Base-by-base conservation (phyloP, 2,888 invertebrate species). In the Epistrophe grossulariae region DNA sequence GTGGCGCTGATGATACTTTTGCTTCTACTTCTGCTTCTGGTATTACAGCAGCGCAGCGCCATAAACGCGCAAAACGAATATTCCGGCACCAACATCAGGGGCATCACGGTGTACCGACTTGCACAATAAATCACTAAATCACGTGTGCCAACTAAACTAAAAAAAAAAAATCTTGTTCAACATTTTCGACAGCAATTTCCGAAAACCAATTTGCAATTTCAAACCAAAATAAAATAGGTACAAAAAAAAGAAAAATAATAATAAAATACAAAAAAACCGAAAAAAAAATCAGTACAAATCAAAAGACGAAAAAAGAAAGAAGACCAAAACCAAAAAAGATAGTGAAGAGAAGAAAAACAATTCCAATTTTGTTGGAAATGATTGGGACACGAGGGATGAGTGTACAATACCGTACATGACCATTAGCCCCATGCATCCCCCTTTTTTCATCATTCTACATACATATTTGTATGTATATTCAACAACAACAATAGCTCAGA, bases 121-220 rank as follows among this genome's bases (percentile, higher is more conserved):
- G 43, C 57, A 45, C 81, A 77, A 78, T 81, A 74, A 73, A 78
- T 78, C 85, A 78, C 78, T 62, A 74, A 85, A 82, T 82, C 73
- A 81, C 68, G 70, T 60, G 62, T 55, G 50, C 35, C 24, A 76
- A 76, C 66, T 40, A 59, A 43, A 62, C n/a, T n/a, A 74, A 24
- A 24, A 24, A 24, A 71, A 68, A 55, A 55, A 28, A 60, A 59
- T 31, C 17, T 60, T 76, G 70, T 71, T 72, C 83, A 68, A 77
- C 77, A 82, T 76, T 55, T 66, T 68, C 76, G 66, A 77, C 76
- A 66, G 80, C 76, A 77, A 82, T 73, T 78, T 73, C 81, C 62
- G 31, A 77, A 79, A 85, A 79, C 73, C 82, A 82, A 85, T 85
- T 82, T 85, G 85, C 85, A 87, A 87, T 83, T 74, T 76, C 79